Evolutionary conservation across 1,140 invertebrate species (phyloP).

Genomic region (Leptinotarsa texana): DNA sequence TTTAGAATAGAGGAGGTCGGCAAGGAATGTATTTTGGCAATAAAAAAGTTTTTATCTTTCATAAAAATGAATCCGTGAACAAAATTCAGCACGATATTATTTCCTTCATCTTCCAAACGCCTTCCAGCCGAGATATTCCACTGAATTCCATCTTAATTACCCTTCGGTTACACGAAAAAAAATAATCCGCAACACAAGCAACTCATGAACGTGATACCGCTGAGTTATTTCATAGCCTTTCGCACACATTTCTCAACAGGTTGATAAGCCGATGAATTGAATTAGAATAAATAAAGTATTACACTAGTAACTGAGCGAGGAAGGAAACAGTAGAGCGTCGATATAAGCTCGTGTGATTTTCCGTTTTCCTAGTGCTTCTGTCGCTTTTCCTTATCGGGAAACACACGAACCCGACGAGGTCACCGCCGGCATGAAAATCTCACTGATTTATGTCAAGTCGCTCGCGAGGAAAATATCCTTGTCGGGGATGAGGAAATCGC

Average conservation of each 20-base stretch:
- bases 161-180: neutral
- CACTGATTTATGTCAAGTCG: neutral
- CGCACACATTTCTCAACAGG: conserved; percentile 5
- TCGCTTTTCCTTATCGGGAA: neutral
- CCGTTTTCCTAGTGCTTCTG: conserved; percentile 4
- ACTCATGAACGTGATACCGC: neutral
- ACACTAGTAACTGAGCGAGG: conserved; percentile 1
- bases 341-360: neutral
- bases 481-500: conserved; percentile 1
- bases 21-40: too few relatives aligned
- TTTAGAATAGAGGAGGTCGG: too few relatives aligned
- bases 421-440: conserved; percentile 1
- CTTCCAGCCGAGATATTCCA: too few relatives aligned
- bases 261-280: conserved; percentile 8
- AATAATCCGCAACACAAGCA: neutral
- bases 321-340: conserved; percentile 7
- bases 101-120: too few relatives aligned
- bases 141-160: too few relatives aligned
- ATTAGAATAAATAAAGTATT: neutral
- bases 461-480: conserved; percentile 4
- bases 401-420: conserved; percentile 1
- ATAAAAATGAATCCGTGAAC: too few relatives aligned
- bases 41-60: too few relatives aligned
- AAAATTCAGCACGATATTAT: too few relatives aligned
- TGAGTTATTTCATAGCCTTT: neutral